A percentile compares a stretch with the other conserved stretches of the same genome.
Evolutionary conservation across 23 tunicate genomes (phyloP).

Genomic region (Diplosoma virens): DNA sequence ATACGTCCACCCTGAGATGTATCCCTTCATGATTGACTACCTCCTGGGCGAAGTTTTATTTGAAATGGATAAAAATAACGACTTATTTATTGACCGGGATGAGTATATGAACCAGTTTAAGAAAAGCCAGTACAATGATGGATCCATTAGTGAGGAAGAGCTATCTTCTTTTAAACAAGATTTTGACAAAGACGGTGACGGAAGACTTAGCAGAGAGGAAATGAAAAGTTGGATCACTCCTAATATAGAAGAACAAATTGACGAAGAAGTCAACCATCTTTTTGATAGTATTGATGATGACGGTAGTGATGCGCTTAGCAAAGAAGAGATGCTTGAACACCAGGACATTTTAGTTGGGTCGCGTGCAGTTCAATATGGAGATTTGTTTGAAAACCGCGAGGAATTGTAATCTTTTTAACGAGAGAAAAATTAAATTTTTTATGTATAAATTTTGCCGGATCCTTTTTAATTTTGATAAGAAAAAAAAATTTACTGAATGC

Average conservation of each 20-base stretch:
- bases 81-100: constrained; percentile 56
- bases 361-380: constrained; percentile 89
- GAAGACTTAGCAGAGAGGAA: constrained; percentile 60
- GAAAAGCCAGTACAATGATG: constrained; percentile 46
- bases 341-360: constrained; percentile 82
- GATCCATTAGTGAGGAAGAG: constrained; percentile 66
- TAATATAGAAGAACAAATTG: constrained; percentile 57
- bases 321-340: constrained; percentile 71
- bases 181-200: constrained; percentile 71
- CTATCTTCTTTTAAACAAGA: constrained; percentile 45
- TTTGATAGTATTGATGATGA: constrained; percentile 51
- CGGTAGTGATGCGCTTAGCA: constrained; percentile 60
- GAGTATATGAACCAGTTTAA: constrained; percentile 83
- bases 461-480: too few species aligned
- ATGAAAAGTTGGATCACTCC: constrained; percentile 81
- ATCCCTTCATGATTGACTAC: constrained; percentile 74
- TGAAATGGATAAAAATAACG: constrained; percentile 81
- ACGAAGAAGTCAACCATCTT: constrained; percentile 89
- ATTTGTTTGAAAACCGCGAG: constrained; percentile 80
- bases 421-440: too few species aligned
- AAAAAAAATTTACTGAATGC: too few species aligned
- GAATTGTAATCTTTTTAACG: too few species aligned
- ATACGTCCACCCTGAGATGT: constrained; percentile 87
- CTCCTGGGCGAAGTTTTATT: constrained; percentile 63
- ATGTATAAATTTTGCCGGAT: too few species aligned